phyloP scores from a whole-genome alignment of 2,888 invertebrate species.

The Norana najaformis region DNA sequence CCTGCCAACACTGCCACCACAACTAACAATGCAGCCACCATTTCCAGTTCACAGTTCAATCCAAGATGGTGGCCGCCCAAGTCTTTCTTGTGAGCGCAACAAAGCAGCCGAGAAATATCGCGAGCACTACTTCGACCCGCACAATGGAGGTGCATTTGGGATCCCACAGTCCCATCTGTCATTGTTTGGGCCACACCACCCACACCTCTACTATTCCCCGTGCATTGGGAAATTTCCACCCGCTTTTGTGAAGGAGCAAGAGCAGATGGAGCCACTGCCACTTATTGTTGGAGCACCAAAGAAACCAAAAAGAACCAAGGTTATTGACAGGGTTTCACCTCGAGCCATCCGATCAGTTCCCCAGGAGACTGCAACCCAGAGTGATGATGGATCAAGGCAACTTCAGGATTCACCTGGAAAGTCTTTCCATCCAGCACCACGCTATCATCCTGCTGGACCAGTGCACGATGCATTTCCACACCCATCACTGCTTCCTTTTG shows the following conservation, averaged over 20 bases:
- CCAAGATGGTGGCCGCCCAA: neutral
- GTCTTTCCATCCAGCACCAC: constrained; percentile 26
- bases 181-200: constrained; percentile 55
- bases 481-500: constrained; percentile 77
- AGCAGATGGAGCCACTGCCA: constrained; percentile 78
- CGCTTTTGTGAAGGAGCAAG: constrained; percentile 50
- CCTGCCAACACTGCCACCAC: constrained; percentile 1
- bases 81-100: neutral
- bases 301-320: constrained; percentile 88
- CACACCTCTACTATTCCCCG: constrained; percentile 70
- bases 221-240: constrained; percentile 69
- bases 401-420: constrained; percentile 24
- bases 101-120: constrained; percentile 41
- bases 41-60: constrained; percentile 5
- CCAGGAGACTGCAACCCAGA: constrained; percentile 55
- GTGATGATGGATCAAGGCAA: neutral
- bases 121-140: constrained; percentile 39
- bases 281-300: constrained; percentile 83
- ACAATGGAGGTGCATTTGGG: constrained; percentile 37
- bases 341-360: constrained; percentile 56
- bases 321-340: constrained; percentile 70
- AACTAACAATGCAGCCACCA: neutral
- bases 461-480: constrained; percentile 72
- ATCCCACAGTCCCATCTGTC: constrained; percentile 54
- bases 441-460: constrained; percentile 9